A percentile compares a stretch with the other conserved stretches of the same genome.
These are phyloP conservation scores for Steromphala cineraria DNA, from an alignment of 2,888 invertebrate species.

Conservation along the genomic window DNA sequence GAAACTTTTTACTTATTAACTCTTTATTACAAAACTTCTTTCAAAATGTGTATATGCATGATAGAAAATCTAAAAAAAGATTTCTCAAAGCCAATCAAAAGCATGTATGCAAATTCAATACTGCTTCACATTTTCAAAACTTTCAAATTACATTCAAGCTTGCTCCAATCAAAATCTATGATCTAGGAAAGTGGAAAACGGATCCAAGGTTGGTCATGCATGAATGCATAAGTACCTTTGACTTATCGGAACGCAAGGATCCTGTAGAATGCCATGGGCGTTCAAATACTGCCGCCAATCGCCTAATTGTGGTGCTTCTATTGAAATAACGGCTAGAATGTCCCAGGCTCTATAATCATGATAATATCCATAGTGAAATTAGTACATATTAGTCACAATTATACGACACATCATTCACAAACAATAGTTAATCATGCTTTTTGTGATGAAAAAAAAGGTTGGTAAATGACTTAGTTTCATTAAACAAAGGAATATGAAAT, in stretches of 20 bases:
- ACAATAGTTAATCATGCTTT: no score
- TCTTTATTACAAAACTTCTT: neutral
- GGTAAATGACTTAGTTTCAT: no score
- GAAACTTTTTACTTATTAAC: neutral
- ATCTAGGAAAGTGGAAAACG: no score
- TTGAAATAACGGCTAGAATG: slow-evolving; percentile 1
- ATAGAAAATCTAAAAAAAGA: neutral
- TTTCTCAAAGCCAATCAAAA: neutral
- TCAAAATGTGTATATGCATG: neutral
- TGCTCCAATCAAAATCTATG: no score
- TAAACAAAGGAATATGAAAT: no score
- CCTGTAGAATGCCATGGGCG: neutral
- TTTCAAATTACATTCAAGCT: no score
- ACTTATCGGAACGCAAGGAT: neutral
- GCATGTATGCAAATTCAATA: no score
- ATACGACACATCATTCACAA: no score
- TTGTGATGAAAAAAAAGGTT: no score
- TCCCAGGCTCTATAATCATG: slow-evolving; percentile 3
- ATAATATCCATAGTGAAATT: slow-evolving; percentile 8
- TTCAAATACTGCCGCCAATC: slow-evolving; percentile 15
- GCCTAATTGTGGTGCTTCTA: slow-evolving; percentile 6
- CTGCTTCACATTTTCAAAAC: no score
- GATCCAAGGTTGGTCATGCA: neutral
- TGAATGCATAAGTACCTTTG: slow-evolving; percentile 6
- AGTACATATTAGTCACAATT: neutral